These are phyloP conservation scores for Festucalex cinctus DNA, from an alignment of 2,113 vertebrate genomes.

Conservation along the genomic window DNA sequence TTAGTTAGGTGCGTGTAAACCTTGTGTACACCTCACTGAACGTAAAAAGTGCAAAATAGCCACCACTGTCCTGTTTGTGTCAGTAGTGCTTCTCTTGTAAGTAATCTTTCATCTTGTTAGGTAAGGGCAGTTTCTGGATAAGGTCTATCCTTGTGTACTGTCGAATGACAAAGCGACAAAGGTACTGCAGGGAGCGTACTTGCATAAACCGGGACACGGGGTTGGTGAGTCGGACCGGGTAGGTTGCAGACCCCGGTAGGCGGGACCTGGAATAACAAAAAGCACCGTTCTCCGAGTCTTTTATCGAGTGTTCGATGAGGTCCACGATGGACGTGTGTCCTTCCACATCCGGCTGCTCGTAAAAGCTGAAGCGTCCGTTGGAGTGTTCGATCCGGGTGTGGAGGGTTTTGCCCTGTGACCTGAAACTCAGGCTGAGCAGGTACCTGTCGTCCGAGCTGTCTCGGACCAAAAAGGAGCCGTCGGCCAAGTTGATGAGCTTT, in stretches of 20 bases:
- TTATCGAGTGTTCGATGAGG: slow-evolving; percentile 94
- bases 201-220: slow-evolving; percentile 98
- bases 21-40: slow-evolving; percentile 79
- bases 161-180: slow-evolving; percentile 97
- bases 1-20: slow-evolving; percentile 84
- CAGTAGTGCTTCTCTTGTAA: slow-evolving; percentile 99
- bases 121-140: slow-evolving; percentile 99
- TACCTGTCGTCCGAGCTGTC: slow-evolving; percentile 97
- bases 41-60: slow-evolving; percentile 92
- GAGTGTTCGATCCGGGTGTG: slow-evolving; percentile 98
- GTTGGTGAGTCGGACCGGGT: slow-evolving; percentile 93
- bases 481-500: slow-evolving; percentile 87
- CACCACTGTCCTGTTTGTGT: slow-evolving; percentile 76
- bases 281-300: slow-evolving; percentile 96
- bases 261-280: slow-evolving; percentile 98
- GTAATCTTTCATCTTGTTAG: slow-evolving; percentile 99
- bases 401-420: slow-evolving; percentile 93
- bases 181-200: slow-evolving; percentile 97
- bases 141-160: slow-evolving; percentile 98
- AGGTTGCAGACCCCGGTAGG: slow-evolving; percentile 93
- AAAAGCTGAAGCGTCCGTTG: slow-evolving; percentile 98
- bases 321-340: slow-evolving; percentile 97
- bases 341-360: slow-evolving; percentile 96
- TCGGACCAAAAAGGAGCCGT: slow-evolving; percentile 93
- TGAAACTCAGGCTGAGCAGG: slow-evolving; percentile 95